Evolutionary conservation across 2,113 vertebrate species (phyloP).

Genomic region (Macrotis lagotis): DNA sequence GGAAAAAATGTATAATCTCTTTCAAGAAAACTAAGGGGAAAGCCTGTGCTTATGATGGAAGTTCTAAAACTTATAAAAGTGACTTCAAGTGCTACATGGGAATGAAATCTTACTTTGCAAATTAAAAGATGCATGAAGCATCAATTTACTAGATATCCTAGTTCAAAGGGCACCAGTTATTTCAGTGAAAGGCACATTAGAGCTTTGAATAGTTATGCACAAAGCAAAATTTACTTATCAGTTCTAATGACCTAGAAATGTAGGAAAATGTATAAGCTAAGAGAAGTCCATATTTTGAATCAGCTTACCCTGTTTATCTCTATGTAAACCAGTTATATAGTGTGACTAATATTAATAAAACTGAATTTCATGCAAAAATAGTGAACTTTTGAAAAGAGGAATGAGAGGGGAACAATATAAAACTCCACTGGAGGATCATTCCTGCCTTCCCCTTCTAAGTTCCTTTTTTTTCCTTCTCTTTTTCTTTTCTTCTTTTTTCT

Average conservation of each 20-base stretch:
- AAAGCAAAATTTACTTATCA: conserved; percentile 44
- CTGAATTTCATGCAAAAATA: neutral
- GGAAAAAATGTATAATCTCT: neutral
- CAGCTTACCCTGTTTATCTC: neutral
- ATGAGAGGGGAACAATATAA: neutral
- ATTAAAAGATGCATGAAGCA: neutral
- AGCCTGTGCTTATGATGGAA: neutral
- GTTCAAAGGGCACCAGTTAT: neutral
- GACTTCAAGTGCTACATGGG: neutral
- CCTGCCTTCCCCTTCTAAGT: neutral
- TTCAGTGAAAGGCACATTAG: neutral
- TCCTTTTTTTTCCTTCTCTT: neutral
- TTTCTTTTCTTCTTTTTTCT: neutral
- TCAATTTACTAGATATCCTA: neutral
- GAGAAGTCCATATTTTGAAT: neutral
- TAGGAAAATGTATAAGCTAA: neutral
- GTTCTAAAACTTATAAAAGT: neutral
- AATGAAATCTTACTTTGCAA: conserved; percentile 33
- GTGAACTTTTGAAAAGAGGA: neutral
- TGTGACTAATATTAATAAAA: neutral
- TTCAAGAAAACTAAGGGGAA: neutral
- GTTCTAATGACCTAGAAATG: neutral
- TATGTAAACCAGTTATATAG: neutral
- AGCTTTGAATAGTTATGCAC: neutral
- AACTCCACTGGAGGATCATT: neutral